Evolutionary conservation across 1,140 invertebrate species (phyloP).

Genomic region (Caenorhabditis remanei): DNA sequence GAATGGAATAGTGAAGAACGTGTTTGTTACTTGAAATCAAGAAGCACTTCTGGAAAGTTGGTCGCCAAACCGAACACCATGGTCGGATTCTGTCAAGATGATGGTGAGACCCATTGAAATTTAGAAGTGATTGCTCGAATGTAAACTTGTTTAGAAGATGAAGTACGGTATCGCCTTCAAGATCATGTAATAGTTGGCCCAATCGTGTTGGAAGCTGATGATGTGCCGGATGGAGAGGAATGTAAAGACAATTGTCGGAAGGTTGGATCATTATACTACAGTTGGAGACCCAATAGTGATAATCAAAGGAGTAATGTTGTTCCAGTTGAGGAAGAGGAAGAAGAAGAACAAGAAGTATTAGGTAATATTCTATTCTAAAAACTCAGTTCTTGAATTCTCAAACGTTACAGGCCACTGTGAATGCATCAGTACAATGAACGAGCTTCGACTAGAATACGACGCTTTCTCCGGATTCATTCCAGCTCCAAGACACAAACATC

Average conservation of each 20-base stretch:
- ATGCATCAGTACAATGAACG: slow-evolving; percentile 50
- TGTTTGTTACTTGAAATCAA: slow-evolving; percentile 29
- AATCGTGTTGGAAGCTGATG: background rate
- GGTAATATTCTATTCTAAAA: background rate
- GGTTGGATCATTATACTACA: slow-evolving; percentile 24
- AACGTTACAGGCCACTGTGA: slow-evolving; percentile 20
- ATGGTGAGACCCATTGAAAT: slow-evolving; percentile 27
- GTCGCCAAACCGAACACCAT: slow-evolving; percentile 43
- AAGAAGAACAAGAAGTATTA: slow-evolving; percentile 42
- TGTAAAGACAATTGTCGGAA: slow-evolving; percentile 22
- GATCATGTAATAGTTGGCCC: slow-evolving; percentile 45
- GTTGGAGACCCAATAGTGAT: slow-evolving; percentile 24
- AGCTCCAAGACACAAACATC: slow-evolving; percentile 31
- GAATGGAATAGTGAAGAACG: slow-evolving; percentile 50
- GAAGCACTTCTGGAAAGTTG: slow-evolving; percentile 17
- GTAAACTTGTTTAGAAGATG: slow-evolving; percentile 56
- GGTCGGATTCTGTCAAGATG: slow-evolving; percentile 53
- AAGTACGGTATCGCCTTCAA: slow-evolving; percentile 54
- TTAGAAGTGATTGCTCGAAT: slow-evolving; percentile 54
- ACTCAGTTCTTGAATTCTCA: background rate
- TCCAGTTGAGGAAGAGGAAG: slow-evolving; percentile 29
- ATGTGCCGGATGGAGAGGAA: slow-evolving; percentile 38
- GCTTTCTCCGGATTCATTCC: slow-evolving; percentile 35
- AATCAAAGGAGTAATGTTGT: slow-evolving; percentile 30
- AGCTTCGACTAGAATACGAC: slow-evolving; percentile 46